Conservation (phyloP, 2,113 vertebrate species). For the Peucedramus taeniatus region DNA sequence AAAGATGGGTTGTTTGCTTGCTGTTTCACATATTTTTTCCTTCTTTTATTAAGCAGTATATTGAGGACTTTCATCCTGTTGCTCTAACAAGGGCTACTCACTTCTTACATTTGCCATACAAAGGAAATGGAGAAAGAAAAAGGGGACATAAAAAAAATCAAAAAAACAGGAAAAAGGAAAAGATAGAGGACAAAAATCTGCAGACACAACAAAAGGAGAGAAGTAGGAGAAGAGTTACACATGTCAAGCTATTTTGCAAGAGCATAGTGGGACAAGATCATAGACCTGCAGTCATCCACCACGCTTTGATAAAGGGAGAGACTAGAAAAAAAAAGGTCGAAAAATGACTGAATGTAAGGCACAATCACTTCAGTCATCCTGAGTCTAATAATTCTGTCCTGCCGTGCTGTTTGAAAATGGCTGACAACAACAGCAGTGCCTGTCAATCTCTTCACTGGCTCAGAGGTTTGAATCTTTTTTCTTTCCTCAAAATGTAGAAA, state of each 20-base stretch:
- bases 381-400: not conserved
- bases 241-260: not conserved
- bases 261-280: not conserved
- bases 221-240: not conserved
- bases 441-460: not conserved
- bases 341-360: not conserved
- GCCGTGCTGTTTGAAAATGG: not conserved
- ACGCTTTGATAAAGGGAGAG: not conserved
- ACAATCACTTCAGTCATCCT: not conserved
- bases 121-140: not conserved
- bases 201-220: not conserved
- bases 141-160: not conserved
- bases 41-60: not conserved
- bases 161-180: not conserved
- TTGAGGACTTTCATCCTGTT: not conserved
- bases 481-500: not conserved
- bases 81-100: not conserved
- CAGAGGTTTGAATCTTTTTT: not conserved
- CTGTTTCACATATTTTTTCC: accelerated
- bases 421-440: not conserved
- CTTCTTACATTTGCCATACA: not conserved
- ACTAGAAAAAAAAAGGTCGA: not conserved
- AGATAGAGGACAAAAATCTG: not conserved
- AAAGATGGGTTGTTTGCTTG: accelerated
- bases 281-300: not conserved